Evolutionary conservation across 2,113 vertebrate species (phyloP).

Genomic region (Paratilapia polleni): DNA sequence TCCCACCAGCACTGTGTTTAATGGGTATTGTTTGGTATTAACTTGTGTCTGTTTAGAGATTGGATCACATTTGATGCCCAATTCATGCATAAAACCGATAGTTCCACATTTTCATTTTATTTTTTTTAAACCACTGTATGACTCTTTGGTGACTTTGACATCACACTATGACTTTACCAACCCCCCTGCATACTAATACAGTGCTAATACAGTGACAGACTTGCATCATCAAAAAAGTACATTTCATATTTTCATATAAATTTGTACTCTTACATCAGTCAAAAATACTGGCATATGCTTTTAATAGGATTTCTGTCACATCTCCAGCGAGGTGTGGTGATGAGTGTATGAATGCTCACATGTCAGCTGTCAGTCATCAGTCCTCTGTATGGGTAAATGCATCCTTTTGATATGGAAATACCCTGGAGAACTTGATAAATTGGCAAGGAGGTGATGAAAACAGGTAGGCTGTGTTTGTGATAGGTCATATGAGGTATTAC

Average conservation of each 20-base stretch:
- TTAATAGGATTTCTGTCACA: slow-evolving; percentile 14
- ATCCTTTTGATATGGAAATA: slow-evolving; percentile 11
- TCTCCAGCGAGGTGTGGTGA: not conserved
- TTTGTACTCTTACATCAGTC: slow-evolving; percentile 21
- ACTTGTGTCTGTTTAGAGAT: not conserved
- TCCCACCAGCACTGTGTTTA: too few species aligned
- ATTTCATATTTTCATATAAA: slow-evolving; percentile 22
- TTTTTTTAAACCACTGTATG: rapidly evolving
- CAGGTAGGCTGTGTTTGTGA: not conserved
- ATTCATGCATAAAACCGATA: not conserved
- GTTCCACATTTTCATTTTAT: not conserved
- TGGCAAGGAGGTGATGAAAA: not conserved
- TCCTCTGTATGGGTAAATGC: not conserved
- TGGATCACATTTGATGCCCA: too few species aligned
- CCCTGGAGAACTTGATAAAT: not conserved
- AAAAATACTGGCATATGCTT: not conserved
- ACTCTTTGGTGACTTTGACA: not conserved
- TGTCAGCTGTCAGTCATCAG: slow-evolving; percentile 28
- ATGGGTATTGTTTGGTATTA: not conserved
- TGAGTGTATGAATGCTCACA: slow-evolving; percentile 4
- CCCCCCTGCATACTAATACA: not conserved
- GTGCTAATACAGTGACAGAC: slow-evolving; percentile 15
- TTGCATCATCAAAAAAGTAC: slow-evolving; percentile 33
- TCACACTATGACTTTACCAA: not conserved
- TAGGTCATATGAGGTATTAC: rapidly evolving